A percentile compares a stretch with the other conserved stretches of the same genome.
Evolutionary conservation across 2,888 invertebrate species (phyloP).

Genomic region (Chrysolina americana): DNA sequence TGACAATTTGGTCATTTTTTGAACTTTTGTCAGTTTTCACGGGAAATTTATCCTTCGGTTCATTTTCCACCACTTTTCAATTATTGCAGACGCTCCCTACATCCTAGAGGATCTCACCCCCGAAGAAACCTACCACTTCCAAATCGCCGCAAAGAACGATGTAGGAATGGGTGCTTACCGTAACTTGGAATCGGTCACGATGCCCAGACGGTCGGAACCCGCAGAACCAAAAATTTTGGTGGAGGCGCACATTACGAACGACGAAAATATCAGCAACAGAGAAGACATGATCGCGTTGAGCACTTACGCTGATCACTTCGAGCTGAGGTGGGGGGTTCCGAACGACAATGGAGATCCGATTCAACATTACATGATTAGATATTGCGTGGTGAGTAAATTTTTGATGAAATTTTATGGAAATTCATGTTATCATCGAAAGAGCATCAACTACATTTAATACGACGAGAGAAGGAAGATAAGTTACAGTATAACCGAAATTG

Average conservation of each 20-base stretch:
- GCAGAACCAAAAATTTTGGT: conserved; percentile 79
- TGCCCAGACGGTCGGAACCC: conserved; percentile 84
- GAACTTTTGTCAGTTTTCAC: too few relatives aligned
- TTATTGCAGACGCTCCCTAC: conserved; percentile 78
- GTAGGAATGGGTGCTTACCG: conserved; percentile 85
- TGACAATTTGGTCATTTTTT: too few relatives aligned
- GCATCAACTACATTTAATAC: too few relatives aligned
- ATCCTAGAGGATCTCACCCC: conserved; percentile 86
- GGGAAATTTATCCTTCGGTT: not conserved
- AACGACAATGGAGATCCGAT: conserved; percentile 93
- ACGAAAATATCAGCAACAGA: conserved; percentile 67
- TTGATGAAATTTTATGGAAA: too few relatives aligned
- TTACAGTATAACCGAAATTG: too few relatives aligned
- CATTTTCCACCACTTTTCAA: not conserved
- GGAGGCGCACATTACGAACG: conserved; percentile 63
- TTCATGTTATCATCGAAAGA: too few relatives aligned
- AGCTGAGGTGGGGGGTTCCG: conserved; percentile 88
- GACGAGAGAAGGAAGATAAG: too few relatives aligned
- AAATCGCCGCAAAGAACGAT: conserved; percentile 88
- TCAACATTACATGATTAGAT: conserved; percentile 84
- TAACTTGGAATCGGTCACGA: conserved; percentile 71
- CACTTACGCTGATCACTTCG: conserved; percentile 83
- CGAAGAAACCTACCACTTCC: conserved; percentile 83
- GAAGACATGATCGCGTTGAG: conserved; percentile 73
- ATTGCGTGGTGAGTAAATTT: conserved; percentile 80